Evolutionary conservation across 2,797 vertebrate species (phyloP), one percentile per base, ranked within the genome.

Genomic region (Vireo griseus): DNA sequence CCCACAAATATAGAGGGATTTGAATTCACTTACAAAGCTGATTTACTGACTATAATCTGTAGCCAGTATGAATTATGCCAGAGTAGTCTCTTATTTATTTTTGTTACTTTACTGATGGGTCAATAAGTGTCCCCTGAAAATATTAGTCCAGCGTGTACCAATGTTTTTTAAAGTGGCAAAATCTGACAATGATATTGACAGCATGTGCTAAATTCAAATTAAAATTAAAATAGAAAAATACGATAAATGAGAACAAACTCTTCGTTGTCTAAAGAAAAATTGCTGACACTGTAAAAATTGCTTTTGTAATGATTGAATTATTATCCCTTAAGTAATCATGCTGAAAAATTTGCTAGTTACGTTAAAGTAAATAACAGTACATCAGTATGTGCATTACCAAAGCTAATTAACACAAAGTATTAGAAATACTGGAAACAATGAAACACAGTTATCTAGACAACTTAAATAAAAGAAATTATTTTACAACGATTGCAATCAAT

Each of bases 41-140:
- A 94, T 94, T 90, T 89, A 88, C 81, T 90, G 40, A 37, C 42
- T 66, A 42, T 79, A 40, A 51, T 85, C 52, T 87, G 28, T 45
- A 85, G 25, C 47, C 74, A 40, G 21, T 55, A 79, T 48, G 62
- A 93, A 78, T 84, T 91, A 91, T 58, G 37, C 4, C 20, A 71
- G 39, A 88, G 66, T 9, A 44, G 58, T 77, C 14, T 86, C 76
- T 79, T 92, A 54, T 44, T 94, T 92, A 51, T 75, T 92, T 95
- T 92, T 90, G 20, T 67, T 95, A 76, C 45, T 62, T 94, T 91
- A 89, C 44, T 85, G 31, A 85, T 76, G 66, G 91, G 33, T 92
- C 52, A 73, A 19, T 83, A 95, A 52, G 45, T 75, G 10, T 22
- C 15, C 65, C 33, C 28, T 37, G 54, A 94, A 95, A 88, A 94